Conservation (phyloP, 2,888 invertebrate species). For the Diadegma fenestrale region DNA sequence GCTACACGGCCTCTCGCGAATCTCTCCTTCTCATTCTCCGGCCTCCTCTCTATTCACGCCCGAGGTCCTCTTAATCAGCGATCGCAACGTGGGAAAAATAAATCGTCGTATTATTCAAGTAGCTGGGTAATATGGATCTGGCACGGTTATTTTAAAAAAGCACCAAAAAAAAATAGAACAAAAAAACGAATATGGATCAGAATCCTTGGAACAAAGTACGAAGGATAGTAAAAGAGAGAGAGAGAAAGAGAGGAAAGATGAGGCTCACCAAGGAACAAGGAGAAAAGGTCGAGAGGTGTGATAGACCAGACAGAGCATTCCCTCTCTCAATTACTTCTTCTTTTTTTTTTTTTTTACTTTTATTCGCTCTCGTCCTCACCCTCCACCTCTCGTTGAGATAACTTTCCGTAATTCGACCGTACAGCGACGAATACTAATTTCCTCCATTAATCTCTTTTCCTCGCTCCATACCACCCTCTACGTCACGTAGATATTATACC, state of each 20-base stretch:
- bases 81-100: slow-evolving; percentile 81
- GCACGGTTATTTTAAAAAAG: slow-evolving; percentile 48
- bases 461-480: slow-evolving; percentile 65
- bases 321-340: slow-evolving; percentile 34
- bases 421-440: slow-evolving; percentile 84
- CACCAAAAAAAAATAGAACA: slow-evolving; percentile 10
- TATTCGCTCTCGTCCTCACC: slow-evolving; percentile 44
- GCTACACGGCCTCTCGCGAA: slow-evolving; percentile 49
- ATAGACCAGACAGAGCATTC: slow-evolving; percentile 35
- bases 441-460: slow-evolving; percentile 80
- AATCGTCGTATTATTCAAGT: slow-evolving; percentile 82
- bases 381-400: slow-evolving; percentile 74
- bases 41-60: slow-evolving; percentile 51
- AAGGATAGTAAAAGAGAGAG: slow-evolving; percentile 61
- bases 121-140: slow-evolving; percentile 79
- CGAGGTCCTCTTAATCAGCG: slow-evolving; percentile 79
- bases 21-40: slow-evolving; percentile 56
- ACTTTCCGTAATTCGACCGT: slow-evolving; percentile 82
- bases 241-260: slow-evolving; percentile 70
- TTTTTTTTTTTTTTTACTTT: slow-evolving; percentile 34
- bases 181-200: slow-evolving; percentile 23
- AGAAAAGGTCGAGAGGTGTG: slow-evolving; percentile 43
- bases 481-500: slow-evolving; percentile 44
- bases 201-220: slow-evolving; percentile 24
- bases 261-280: slow-evolving; percentile 63